A percentile compares a stretch with the other conserved stretches of the same genome.
phyloP scores from a whole-genome alignment of 2,113 vertebrate species.

The Prinia subflava region DNA sequence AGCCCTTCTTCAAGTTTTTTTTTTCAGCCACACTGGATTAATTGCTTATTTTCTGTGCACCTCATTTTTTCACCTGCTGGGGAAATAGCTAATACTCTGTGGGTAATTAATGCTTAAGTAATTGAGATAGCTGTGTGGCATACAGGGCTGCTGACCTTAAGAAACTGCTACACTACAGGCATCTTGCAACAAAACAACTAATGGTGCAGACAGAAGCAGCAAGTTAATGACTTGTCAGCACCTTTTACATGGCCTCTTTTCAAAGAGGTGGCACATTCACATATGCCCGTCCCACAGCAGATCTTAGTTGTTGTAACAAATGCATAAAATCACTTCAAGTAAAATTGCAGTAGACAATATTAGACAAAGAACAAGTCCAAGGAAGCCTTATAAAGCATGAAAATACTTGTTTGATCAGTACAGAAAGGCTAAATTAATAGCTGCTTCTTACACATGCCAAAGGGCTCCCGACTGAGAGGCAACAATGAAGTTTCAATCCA shows the following conservation, averaged over 20 bases:
- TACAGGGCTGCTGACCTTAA: neutral
- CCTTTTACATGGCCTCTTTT: neutral
- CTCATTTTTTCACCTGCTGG: neutral
- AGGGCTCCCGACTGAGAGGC: constrained; percentile 4
- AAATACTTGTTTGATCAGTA: constrained; percentile 34
- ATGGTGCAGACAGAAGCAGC: neutral
- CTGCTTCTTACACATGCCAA: constrained; percentile 34
- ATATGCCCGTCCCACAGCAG: accelerated
- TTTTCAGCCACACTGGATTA: neutral
- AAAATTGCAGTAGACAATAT: neutral
- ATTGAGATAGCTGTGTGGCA: neutral
- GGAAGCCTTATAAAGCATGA: constrained; percentile 43
- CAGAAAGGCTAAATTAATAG: constrained; percentile 44
- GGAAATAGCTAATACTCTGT: neutral
- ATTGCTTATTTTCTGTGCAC: neutral
- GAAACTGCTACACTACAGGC: neutral
- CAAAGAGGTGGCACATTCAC: neutral
- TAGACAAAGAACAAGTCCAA: neutral
- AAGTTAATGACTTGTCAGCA: neutral
- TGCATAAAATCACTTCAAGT: neutral
- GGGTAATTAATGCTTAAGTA: neutral
- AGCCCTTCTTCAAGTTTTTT: neutral
- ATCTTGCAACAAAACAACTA: neutral
- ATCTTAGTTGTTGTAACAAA: neutral
- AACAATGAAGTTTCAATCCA: constrained; percentile 54